Conservation (phyloP, 1,140 invertebrate species). For the Macrobrachium nipponense region DNA sequence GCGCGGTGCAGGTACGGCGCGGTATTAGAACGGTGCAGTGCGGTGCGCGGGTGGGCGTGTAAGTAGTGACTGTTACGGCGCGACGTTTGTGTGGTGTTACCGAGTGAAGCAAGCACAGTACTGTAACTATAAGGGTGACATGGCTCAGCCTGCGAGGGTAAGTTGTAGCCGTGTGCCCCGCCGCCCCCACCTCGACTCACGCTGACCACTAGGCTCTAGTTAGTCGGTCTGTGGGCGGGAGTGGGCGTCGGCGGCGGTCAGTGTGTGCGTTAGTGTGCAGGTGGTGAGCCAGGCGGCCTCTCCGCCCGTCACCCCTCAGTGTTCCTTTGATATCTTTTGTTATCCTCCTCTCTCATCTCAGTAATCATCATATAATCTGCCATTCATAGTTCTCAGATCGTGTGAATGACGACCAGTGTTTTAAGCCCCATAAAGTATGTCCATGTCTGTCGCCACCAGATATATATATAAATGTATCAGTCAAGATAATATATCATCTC, state of each 20-base stretch:
- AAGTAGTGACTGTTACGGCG: conserved; percentile 46
- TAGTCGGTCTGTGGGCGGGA: conserved; percentile 49
- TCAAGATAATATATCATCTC: too few species aligned
- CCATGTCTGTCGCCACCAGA: too few species aligned
- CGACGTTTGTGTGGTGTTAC: conserved; percentile 60
- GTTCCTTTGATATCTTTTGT: conserved; percentile 1
- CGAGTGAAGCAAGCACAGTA: conserved; percentile 61
- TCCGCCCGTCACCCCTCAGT: conserved; percentile 30
- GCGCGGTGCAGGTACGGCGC: conserved; percentile 61
- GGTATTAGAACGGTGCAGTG: conserved; percentile 62
- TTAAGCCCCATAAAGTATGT: too few species aligned
- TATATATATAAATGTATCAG: too few species aligned
- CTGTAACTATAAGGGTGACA: conserved; percentile 44
- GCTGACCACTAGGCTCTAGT: conserved; percentile 26
- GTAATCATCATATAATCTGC: too few species aligned
- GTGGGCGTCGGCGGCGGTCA: conserved; percentile 49
- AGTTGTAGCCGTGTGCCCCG: conserved; percentile 55
- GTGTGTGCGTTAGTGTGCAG: conserved; percentile 45
- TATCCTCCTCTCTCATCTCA: too few species aligned
- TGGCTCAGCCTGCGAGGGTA: conserved; percentile 61
- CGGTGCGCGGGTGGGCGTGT: conserved; percentile 56
- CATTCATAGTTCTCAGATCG: too few species aligned
- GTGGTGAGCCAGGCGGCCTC: conserved; percentile 49
- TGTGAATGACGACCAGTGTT: too few species aligned
- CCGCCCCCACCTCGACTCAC: conserved; percentile 41